phyloP scores from a whole-genome alignment of 2,113 vertebrate genomes.

The Callaeas wilsoni region DNA sequence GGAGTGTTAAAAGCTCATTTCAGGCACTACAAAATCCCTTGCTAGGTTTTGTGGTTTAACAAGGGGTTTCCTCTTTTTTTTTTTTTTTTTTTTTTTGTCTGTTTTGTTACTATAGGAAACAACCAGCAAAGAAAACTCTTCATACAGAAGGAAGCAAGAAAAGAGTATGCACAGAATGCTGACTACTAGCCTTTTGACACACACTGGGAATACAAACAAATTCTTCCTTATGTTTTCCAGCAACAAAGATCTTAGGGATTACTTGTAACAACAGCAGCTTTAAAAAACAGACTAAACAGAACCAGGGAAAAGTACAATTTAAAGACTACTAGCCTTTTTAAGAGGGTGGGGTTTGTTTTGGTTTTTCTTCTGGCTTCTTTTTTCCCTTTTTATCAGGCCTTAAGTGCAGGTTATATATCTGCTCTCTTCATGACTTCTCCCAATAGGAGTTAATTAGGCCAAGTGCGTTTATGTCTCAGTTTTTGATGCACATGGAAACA shows the following conservation, averaged over 20 bases:
- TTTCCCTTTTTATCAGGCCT: neutral
- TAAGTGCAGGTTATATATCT: neutral
- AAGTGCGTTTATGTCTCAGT: neutral
- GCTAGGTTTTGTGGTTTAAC: neutral
- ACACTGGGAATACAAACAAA: conserved; percentile 15
- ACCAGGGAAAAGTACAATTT: neutral
- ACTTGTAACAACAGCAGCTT: neutral
- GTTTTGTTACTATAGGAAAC: conserved; percentile 21
- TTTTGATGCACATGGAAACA: neutral
- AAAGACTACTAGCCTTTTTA: neutral
- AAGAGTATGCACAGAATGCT: neutral
- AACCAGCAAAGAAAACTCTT: neutral
- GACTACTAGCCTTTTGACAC: no score
- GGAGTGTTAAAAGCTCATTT: neutral
- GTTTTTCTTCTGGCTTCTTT: neutral
- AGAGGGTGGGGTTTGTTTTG: neutral
- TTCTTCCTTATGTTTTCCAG: conserved; percentile 18
- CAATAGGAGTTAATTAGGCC: neutral
- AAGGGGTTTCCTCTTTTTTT: neutral
- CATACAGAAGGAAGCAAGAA: neutral
- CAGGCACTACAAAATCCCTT: neutral
- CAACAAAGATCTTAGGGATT: neutral
- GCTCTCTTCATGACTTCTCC: neutral
- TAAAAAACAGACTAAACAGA: neutral
- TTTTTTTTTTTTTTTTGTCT: neutral